Base-by-base conservation (phyloP, 2,888 invertebrate species). In the Lithophane semibrunnea region DNA sequence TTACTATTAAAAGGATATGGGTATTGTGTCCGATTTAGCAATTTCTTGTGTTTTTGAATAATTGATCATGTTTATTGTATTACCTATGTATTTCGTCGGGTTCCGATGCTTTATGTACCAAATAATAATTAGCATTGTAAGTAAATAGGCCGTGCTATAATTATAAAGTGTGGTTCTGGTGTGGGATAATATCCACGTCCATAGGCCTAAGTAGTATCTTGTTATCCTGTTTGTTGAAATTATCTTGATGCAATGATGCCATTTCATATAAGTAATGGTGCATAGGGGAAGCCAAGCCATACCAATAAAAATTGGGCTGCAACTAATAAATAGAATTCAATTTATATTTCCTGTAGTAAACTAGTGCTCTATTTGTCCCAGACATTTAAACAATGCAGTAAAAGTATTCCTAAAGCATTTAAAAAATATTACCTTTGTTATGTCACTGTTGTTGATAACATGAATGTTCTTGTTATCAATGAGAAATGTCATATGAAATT, bases 311-410 rank as follows among this genome's bases (percentile, higher is more conserved):
- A 37, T 61, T 58, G 42, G 24, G 7, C 21, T 52, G 13, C 18
- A 44, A 21, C 42, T 72, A 69, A 56, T 70, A 69, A 79, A 71
- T 75, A 54, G 37, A 67, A 1, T 44, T 66, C 29, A 77, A 82
- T 69, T 80, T 76, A 69, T 70, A 67, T 75, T 73, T 83, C 82
- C 82, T 83, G 82, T 73, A 65, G n/a, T 44, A 24, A 77, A 65
- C 63, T 63, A 60, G n/a, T 44, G 9, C n/a, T 42, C 1, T 42
- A 56, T 54, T 80, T 9, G 21, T 5, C 64, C 42, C 5, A 56
- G n/a, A 63, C 21, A 16, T 49, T 49, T 16, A 54, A 58, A 69
- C 37, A n/a, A 47, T 47, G 18, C 37, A 63, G 44, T 44, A 21
- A 49, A 54, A 54, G 2, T 63, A 18, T 63, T n/a, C 18, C 9